Evolutionary conservation across 2,888 invertebrate genomes (phyloP).

Genomic region (Caenorhabditis angaria): DNA sequence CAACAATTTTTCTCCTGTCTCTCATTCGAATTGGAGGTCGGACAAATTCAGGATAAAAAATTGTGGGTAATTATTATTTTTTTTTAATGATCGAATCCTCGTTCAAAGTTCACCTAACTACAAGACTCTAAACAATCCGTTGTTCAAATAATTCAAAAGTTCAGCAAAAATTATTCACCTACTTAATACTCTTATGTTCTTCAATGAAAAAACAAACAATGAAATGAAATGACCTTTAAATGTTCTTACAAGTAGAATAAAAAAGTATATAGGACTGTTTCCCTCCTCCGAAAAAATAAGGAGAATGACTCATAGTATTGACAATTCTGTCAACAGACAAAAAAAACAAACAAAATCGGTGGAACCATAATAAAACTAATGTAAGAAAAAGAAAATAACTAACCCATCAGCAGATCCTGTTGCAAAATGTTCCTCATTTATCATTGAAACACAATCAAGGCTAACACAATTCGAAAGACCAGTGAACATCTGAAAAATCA

Average conservation of each 20-base stretch:
- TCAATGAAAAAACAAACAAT: background rate
- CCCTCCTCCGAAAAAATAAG: background rate
- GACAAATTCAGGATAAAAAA: background rate
- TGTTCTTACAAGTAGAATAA: background rate
- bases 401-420: conserved; percentile 91
- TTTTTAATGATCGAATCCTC: no score
- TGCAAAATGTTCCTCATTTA: conserved; percentile 92
- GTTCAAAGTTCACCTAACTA: no score
- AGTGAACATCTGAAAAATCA: conserved; percentile 40
- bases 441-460: conserved; percentile 86
- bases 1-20: background rate
- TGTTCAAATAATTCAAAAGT: background rate
- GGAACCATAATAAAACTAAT: background rate
- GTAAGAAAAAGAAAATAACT: conserved; percentile 36
- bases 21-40: background rate
- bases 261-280: background rate
- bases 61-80: background rate
- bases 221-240: background rate
- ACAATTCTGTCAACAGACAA: background rate
- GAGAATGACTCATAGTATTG: background rate
- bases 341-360: conserved; percentile 2
- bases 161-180: background rate
- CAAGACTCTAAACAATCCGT: no score
- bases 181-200: background rate
- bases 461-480: conserved; percentile 76